Percentiles rank a stretch among this genome's conserved stretches.
Conservation (phyloP, 2,888 invertebrate genomes). For the Tenthredo livida region DNA sequence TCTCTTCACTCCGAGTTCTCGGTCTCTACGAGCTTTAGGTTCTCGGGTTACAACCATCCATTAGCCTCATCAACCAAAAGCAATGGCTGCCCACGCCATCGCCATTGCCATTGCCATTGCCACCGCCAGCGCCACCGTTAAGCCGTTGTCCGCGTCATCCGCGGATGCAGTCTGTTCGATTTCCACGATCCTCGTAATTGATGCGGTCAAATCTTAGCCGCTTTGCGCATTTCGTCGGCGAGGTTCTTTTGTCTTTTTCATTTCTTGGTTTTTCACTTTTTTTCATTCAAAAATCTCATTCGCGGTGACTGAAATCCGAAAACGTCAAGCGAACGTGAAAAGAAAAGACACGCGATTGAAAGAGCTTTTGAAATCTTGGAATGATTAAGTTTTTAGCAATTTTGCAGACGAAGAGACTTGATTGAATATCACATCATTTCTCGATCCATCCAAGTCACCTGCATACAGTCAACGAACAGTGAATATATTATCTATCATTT, state of each 20-base stretch:
- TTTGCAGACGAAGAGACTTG: background rate
- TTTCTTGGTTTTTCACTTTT: background rate
- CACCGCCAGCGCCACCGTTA: background rate
- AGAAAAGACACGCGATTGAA: background rate
- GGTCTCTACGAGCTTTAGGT: constrained; percentile 51
- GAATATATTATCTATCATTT: background rate
- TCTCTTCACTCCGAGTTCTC: constrained; percentile 58
- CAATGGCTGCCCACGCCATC: constrained; percentile 71
- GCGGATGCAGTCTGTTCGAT: constrained; percentile 14
- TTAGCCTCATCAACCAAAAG: constrained; percentile 75
- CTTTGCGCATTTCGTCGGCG: background rate
- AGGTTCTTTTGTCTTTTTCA: background rate
- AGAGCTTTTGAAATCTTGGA: background rate
- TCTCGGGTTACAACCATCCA: constrained; percentile 77
- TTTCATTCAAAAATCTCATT: background rate
- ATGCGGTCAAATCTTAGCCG: background rate
- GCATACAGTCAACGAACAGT: background rate
- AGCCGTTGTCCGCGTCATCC: background rate
- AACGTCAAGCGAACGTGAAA: background rate
- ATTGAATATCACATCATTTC: background rate
- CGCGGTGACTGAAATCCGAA: background rate
- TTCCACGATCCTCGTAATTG: background rate
- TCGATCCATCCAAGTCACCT: background rate
- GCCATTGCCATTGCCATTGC: constrained; percentile 46
- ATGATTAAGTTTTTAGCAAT: background rate